These are phyloP conservation scores for Tineola bisselliella DNA, from an alignment of 2,888 invertebrate genomes.

Conservation along the genomic window DNA sequence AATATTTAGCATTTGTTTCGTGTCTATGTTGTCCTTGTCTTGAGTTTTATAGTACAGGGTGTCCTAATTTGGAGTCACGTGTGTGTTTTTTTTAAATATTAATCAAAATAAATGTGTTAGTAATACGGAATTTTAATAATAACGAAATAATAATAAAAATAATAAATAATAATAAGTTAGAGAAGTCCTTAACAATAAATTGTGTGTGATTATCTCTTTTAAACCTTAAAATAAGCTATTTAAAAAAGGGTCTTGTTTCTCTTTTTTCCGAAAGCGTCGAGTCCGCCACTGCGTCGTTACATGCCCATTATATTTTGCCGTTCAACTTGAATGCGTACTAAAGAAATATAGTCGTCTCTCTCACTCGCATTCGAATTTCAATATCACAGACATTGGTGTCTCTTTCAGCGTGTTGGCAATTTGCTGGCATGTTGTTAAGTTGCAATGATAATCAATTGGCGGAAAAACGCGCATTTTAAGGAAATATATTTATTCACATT, in stretches of 20 bases:
- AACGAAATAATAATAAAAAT: too few relatives aligned
- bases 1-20: too few relatives aligned
- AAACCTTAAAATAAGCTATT: slow-evolving; percentile 41
- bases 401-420: slow-evolving; percentile 46
- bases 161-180: too few relatives aligned
- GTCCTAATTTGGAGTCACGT: too few relatives aligned
- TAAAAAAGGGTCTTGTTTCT: slow-evolving; percentile 14
- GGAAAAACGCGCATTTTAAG: too few relatives aligned
- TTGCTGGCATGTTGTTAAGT: slow-evolving; percentile 65
- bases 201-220: slow-evolving; percentile 43
- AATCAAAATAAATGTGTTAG: too few relatives aligned
- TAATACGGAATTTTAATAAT: too few relatives aligned
- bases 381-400: slow-evolving; percentile 23
- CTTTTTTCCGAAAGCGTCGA: slow-evolving; percentile 21
- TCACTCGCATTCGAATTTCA: slow-evolving; percentile 17
- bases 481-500: too few relatives aligned
- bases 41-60: too few relatives aligned
- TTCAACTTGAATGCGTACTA: slow-evolving; percentile 21
- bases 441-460: slow-evolving; percentile 70
- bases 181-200: too few relatives aligned
- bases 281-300: slow-evolving; percentile 34
- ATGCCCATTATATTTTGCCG: slow-evolving; percentile 37
- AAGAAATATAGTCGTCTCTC: slow-evolving; percentile 23
- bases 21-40: too few relatives aligned
- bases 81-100: too few relatives aligned